Percentiles rank a stretch among this genome's conserved stretches.
Conservation (phyloP, 2,888 invertebrate species). For the Scaptomyza reducta region DNA sequence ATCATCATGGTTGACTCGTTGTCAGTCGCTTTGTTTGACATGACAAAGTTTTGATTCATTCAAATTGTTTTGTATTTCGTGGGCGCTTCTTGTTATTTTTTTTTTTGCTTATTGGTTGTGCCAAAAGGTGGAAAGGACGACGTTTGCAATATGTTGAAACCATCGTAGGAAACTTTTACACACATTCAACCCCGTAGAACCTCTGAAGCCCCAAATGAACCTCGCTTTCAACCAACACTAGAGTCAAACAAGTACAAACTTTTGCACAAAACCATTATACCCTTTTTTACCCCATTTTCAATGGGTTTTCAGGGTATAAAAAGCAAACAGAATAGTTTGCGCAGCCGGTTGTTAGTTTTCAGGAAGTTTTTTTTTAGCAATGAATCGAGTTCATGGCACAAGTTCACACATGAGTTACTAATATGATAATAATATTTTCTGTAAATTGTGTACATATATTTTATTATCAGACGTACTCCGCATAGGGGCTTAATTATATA, state of each 20-base stretch:
- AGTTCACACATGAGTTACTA: constrained; percentile 70
- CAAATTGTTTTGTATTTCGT: constrained; percentile 73
- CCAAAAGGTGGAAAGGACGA: constrained; percentile 40
- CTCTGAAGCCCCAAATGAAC: constrained; percentile 16
- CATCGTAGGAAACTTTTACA: constrained; percentile 39
- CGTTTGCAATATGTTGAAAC: constrained; percentile 50
- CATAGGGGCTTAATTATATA: constrained; percentile 18
- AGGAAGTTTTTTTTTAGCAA: constrained; percentile 40
- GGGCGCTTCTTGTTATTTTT: constrained; percentile 29
- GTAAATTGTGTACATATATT: constrained; percentile 48
- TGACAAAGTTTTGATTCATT: constrained; percentile 68
- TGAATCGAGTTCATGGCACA: constrained; percentile 43
- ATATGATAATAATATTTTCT: constrained; percentile 74
- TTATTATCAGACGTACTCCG: constrained; percentile 25
- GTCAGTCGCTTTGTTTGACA: constrained; percentile 45
- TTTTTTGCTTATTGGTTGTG: constrained; percentile 29
- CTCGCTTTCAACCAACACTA: not conserved
- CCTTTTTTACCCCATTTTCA: too few relatives aligned
- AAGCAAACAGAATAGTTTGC: constrained; percentile 36
- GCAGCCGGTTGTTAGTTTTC: constrained; percentile 29
- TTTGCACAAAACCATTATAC: too few relatives aligned
- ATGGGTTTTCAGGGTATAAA: too few relatives aligned
- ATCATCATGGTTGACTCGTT: constrained; percentile 58
- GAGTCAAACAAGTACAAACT: too few relatives aligned
- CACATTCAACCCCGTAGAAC: constrained; percentile 29